A percentile compares a stretch with the other conserved stretches of the same genome.
phyloP scores from a whole-genome alignment of 2,888 invertebrate genomes.

The Drosophila infuscata region DNA sequence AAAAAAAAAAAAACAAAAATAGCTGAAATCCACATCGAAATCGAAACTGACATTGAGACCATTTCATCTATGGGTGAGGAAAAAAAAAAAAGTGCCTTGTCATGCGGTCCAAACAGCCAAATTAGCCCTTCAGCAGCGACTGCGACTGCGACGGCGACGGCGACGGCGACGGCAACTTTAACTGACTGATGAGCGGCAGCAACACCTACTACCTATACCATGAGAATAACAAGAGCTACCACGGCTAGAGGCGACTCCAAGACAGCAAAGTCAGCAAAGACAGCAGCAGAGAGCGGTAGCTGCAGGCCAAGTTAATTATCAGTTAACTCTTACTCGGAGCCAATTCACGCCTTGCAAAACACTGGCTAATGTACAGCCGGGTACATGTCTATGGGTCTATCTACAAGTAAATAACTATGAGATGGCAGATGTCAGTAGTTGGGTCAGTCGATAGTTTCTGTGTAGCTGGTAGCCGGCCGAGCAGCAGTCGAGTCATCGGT shows the following conservation, averaged over 20 bases:
- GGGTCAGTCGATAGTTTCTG: slow-evolving; percentile 23
- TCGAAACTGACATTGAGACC: slow-evolving; percentile 42
- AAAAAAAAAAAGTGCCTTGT: slow-evolving; percentile 42
- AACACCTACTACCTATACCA: slow-evolving; percentile 73
- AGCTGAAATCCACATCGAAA: slow-evolving; percentile 46
- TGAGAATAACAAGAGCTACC: slow-evolving; percentile 48
- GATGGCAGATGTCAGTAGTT: slow-evolving; percentile 20
- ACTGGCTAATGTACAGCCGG: slow-evolving; percentile 31
- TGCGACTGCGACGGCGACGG: neutral
- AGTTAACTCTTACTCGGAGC: slow-evolving; percentile 67
- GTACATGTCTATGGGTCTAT: slow-evolving; percentile 5
- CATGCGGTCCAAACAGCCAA: slow-evolving; percentile 53
- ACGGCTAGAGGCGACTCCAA: neutral
- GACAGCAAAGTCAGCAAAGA: neutral
- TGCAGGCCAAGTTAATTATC: slow-evolving; percentile 67
- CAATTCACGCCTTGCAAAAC: slow-evolving; percentile 66
- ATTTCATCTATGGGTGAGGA: slow-evolving; percentile 18
- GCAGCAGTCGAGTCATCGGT: slow-evolving; percentile 48
- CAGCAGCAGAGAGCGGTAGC: slow-evolving; percentile 16
- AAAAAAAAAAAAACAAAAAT: slow-evolving; percentile 2
- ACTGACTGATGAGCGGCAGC: slow-evolving; percentile 47
- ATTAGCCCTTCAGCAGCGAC: slow-evolving; percentile 18
- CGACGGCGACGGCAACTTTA: slow-evolving; percentile 3
- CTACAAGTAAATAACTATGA: slow-evolving; percentile 3
- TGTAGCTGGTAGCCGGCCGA: slow-evolving; percentile 19